Evolutionary conservation across 2,113 vertebrate species (phyloP), one percentile per base, ranked within the genome.

Genomic region (Periophthalmus modestus): DNA sequence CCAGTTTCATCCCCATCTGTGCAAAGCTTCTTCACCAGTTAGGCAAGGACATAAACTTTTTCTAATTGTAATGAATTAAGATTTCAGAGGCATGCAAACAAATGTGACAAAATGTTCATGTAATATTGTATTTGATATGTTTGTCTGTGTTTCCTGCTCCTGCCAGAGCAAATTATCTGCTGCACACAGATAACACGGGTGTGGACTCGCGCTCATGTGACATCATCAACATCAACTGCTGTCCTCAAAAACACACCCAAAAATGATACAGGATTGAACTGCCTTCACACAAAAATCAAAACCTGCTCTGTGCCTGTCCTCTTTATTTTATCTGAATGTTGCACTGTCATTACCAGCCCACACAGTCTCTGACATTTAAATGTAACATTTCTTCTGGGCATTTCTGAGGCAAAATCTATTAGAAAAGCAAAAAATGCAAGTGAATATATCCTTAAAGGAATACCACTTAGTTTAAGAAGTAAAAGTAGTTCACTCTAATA

Each of bases 161-260:
- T 33, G 34, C 46, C 18, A 18, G 52, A 63, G 4, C 34, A 68
- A 66, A 13, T 65, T 43, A 83, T 89, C 87, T 92, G 90, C 58
- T 68, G 62, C 66, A 19, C 43, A 54, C 82, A 86, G 90, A 92
- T 91, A 91, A 90, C 80, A 76, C 11, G 88, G 89, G 90, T 62
- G 90, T 84, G 88, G 75, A 79, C 80, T 4, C 71, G 16, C 6
- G 50, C 54, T 71, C 73, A 73, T 55, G 69, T 77, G 54, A 72
- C 65, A 80, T 78, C 74, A 68, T 34, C 62, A 50, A 43, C 1
- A 52, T n/a, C 28, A 69, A 74, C 68, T 2, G 57, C 46, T 48
- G 11, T 74, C 15, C 18, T 54, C 5, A 76, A 72, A 81, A 79
- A 83, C 50, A 82, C 59, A 61, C 69, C 21, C 36, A 19, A 7